Base-by-base conservation (phyloP, 2,888 invertebrate genomes). In the Phaedon cochleariae region DNA sequence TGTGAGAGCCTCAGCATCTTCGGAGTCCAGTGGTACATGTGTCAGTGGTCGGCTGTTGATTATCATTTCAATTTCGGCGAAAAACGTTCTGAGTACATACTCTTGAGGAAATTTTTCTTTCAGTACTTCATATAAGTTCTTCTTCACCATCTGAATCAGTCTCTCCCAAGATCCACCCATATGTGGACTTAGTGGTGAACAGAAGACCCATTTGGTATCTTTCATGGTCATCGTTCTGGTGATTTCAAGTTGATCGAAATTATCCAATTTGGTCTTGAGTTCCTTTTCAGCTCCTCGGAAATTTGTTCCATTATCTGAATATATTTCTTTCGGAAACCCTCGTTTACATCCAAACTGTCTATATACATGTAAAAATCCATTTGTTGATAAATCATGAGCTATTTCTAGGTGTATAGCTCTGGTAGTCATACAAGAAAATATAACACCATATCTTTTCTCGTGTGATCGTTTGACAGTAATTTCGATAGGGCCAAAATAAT, bases 241-340 rank as follows among this genome's bases (percentile, higher is more conserved):
- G 26, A 51, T 51, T 26, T 12, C 26, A 2, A 17, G 10, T 1
- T 51, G 26, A 17, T 51, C 7, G n/a, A 26, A 4, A 22, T 51
- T 51, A n/a, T 26, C 26, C 12, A 51, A n/a, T 29, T 26, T 22
- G 22, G n/a, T 17, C 6, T 22, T 29, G 1, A 51, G 26, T 51
- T 51, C 51, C 3, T 4, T 17, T 49, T 59, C 51, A 12, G 59
- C 51, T 20, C 20, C 37, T 22, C 18, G 34, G n/a, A 59, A 59
- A 37, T 51, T 37, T 5, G 2, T 55, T 57, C 41, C 61, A 26
- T 61, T 61, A 22, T 61, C 54, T 18, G 53, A 46, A 22, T 22
- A 62, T 3, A 54, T 48, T 54, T 54, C 54, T 17, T 87, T 26
- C 1, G 51, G 59, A 53, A 59, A 64, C 12, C 54, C 46, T 49